These are phyloP conservation scores for Onthophagus taurus DNA, from an alignment of 1,140 invertebrate genomes.

Conservation along the genomic window DNA sequence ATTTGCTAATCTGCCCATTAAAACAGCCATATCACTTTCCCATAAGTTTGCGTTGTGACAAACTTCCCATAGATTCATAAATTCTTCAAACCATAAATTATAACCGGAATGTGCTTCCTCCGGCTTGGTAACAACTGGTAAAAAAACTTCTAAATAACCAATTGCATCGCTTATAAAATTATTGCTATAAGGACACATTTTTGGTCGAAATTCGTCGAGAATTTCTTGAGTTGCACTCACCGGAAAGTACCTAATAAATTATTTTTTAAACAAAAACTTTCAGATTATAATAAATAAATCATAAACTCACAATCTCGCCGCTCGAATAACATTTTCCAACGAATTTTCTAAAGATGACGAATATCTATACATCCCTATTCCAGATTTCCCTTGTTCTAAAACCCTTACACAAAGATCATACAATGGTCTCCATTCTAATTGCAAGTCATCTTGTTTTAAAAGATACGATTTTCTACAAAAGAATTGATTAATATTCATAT, in stretches of 20 bases:
- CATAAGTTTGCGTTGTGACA: slow-evolving; percentile 61
- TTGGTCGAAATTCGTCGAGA: slow-evolving; percentile 70
- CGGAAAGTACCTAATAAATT: slow-evolving; percentile 62
- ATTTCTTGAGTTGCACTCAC: slow-evolving; percentile 75
- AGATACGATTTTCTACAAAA: slow-evolving; percentile 64
- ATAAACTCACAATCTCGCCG: slow-evolving; percentile 42
- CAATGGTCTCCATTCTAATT: slow-evolving; percentile 77
- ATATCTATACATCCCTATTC: slow-evolving; percentile 54
- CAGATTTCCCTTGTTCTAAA: slow-evolving; percentile 33
- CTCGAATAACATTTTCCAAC: slow-evolving; percentile 41
- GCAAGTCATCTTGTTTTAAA: slow-evolving; percentile 68
- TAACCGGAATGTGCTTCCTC: slow-evolving; percentile 54
- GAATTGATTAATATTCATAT: slow-evolving; percentile 22
- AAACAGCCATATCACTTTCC: slow-evolving; percentile 60
- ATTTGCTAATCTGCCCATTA: slow-evolving; percentile 64
- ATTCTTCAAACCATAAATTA: slow-evolving; percentile 75
- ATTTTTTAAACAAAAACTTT: slow-evolving; percentile 6
- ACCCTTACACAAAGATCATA: slow-evolving; percentile 53
- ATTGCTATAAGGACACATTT: slow-evolving; percentile 59
- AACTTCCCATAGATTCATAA: slow-evolving; percentile 67
- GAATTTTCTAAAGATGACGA: slow-evolving; percentile 42
- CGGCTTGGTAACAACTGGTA: slow-evolving; percentile 60
- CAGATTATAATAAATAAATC: slow-evolving; percentile 2
- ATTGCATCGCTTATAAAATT: slow-evolving; percentile 49
- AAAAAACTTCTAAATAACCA: slow-evolving; percentile 59